Percentiles rank a stretch among this genome's conserved stretches.
Evolutionary conservation across 2,888 invertebrate genomes (phyloP).

Genomic region (Campoletis raptor): DNA sequence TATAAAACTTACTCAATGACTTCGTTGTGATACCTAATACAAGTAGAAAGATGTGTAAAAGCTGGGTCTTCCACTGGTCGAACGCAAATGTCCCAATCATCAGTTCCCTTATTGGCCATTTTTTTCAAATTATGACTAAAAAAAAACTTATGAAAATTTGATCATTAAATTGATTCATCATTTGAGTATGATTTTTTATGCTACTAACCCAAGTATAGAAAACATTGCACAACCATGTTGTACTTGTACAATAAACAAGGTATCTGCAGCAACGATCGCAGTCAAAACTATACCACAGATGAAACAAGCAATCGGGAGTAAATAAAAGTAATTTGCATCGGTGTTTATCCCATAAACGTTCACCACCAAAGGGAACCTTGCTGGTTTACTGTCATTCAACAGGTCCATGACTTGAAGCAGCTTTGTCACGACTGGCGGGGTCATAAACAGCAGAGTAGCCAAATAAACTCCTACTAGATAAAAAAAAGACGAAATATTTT

Average conservation of each 20-base stretch:
- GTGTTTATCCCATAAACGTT: constrained; percentile 54
- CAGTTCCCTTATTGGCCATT: constrained; percentile 14
- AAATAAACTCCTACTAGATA: too few relatives aligned
- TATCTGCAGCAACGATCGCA: constrained; percentile 44
- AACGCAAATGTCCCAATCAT: neutral
- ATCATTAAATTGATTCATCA: neutral
- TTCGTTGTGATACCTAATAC: constrained; percentile 51
- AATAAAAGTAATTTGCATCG: constrained; percentile 52
- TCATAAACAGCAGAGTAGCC: too few relatives aligned
- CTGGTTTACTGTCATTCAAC: too few relatives aligned
- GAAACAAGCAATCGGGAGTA: constrained; percentile 28
- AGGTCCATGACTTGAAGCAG: too few relatives aligned
- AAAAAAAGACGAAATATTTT: too few relatives aligned
- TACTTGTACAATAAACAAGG: constrained; percentile 56
- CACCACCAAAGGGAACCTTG: too few relatives aligned
- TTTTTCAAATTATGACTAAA: constrained; percentile 38
- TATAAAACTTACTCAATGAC: constrained; percentile 44
- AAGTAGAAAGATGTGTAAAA: constrained; percentile 26
- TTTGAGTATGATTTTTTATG: neutral
- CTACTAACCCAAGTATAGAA: constrained; percentile 49
- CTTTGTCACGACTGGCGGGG: too few relatives aligned
- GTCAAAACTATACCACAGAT: constrained; percentile 44
- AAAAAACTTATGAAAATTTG: neutral
- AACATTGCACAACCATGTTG: constrained; percentile 62
- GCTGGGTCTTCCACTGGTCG: constrained; percentile 26